Evolutionary conservation across 2,113 vertebrate genomes (phyloP).

Genomic region (Bettongia penicillata): DNA sequence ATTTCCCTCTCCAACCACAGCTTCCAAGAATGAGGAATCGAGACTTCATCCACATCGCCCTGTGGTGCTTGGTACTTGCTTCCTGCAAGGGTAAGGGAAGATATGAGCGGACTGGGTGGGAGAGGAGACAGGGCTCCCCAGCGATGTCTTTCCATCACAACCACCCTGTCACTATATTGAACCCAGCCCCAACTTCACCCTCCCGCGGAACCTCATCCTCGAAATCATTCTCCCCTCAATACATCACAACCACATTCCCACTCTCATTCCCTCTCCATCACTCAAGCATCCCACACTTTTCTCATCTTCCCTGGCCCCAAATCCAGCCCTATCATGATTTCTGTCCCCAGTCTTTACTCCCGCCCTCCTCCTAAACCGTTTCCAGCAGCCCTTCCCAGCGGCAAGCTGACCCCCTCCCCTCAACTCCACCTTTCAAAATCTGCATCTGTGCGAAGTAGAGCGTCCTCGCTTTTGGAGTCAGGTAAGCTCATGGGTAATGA

Average conservation of each 20-base stretch:
- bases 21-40: background rate
- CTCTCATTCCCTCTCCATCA: background rate
- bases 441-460: background rate
- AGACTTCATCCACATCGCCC: background rate
- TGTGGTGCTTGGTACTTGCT: background rate
- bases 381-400: background rate
- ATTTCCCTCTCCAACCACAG: too few species aligned
- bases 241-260: background rate
- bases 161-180: fast-evolving
- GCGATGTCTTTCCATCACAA: background rate
- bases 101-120: background rate
- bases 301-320: background rate
- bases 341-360: background rate
- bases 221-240: background rate
- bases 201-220: too few species aligned
- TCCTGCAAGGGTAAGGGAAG: background rate
- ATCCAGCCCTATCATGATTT: background rate
- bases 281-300: background rate
- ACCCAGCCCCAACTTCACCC: background rate
- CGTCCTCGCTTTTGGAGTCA: background rate
- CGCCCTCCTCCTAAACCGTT: background rate
- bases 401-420: background rate
- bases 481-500: background rate
- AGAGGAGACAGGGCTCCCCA: background rate
- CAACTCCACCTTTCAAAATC: fast-evolving